These are phyloP conservation scores for Laspeyria flexula DNA, from an alignment of 2,888 invertebrate genomes.

Conservation along the genomic window DNA sequence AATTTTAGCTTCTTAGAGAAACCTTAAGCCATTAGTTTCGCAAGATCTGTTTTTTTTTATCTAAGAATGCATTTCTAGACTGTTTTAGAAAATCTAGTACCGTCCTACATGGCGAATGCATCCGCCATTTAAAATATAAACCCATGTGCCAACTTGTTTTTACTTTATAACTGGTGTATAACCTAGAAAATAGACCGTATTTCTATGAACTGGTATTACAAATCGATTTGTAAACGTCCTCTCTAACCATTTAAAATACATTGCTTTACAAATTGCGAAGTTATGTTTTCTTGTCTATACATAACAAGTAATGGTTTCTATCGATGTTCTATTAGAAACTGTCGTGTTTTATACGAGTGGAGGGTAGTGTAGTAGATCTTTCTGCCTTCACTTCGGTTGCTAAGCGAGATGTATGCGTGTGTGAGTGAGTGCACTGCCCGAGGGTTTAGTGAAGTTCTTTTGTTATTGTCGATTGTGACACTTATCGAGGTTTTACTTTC, in stretches of 20 bases:
- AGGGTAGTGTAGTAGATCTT: conserved; percentile 65
- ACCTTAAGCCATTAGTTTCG: conserved; percentile 28
- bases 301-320: conserved; percentile 46
- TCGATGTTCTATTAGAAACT: conserved; percentile 13
- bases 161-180: conserved; percentile 68
- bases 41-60: conserved; percentile 46
- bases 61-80: conserved; percentile 64
- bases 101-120: conserved; percentile 70
- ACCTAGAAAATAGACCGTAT: conserved; percentile 74
- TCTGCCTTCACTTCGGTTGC: conserved; percentile 82
- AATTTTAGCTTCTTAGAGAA: conserved; percentile 35
- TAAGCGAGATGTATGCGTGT: conserved; percentile 64
- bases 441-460: conserved; percentile 54
- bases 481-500: conserved; percentile 18
- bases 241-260: conserved; percentile 22
- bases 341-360: conserved; percentile 39
- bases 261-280: conserved; percentile 22
- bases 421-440: conserved; percentile 78
- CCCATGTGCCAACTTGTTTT: conserved; percentile 71
- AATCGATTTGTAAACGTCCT: not conserved
- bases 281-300: accelerated
- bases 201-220: conserved; percentile 67
- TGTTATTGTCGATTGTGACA: conserved; percentile 40
- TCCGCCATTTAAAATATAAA: conserved; percentile 74
- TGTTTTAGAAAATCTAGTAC: conserved; percentile 68